Conservation (phyloP, 2,797 vertebrate species). For the Propithecus perrieri region DNA sequence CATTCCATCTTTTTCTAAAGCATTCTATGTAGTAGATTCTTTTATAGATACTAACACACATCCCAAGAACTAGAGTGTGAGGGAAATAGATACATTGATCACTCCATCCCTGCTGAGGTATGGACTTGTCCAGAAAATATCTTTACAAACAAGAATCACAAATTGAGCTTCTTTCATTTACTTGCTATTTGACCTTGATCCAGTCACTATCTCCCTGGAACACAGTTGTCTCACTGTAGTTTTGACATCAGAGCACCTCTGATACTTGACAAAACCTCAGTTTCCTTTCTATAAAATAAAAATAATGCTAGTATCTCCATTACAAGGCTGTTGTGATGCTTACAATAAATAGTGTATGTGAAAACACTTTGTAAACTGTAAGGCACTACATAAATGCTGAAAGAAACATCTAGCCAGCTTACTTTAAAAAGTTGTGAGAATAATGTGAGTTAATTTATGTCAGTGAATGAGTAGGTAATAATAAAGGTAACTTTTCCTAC, state of each 20-base stretch:
- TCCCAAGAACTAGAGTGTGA: not conserved
- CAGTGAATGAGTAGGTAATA: not conserved
- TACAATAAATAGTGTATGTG: not conserved
- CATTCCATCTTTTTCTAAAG: not conserved
- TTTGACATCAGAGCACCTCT: not conserved
- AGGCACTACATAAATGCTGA: not conserved
- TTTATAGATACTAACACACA: not conserved
- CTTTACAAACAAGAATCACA: not conserved
- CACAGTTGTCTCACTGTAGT: not conserved
- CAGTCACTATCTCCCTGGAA: not conserved
- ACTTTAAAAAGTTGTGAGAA: not conserved
- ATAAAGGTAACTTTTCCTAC: not conserved
- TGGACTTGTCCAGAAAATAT: not conserved
- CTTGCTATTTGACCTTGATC: not conserved
- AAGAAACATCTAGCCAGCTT: not conserved
- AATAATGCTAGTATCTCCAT: not conserved
- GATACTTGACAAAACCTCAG: not conserved
- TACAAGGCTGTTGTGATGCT: not conserved
- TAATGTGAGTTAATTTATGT: not conserved
- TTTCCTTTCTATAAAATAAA: constrained; percentile 33
- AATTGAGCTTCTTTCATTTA: not conserved
- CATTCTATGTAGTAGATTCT: not conserved
- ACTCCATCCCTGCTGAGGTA: not conserved
- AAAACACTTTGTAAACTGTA: not conserved
- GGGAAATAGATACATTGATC: not conserved